These are phyloP conservation scores for Rhodophaea formosa DNA, from an alignment of 2,888 invertebrate genomes.

Conservation along the genomic window DNA sequence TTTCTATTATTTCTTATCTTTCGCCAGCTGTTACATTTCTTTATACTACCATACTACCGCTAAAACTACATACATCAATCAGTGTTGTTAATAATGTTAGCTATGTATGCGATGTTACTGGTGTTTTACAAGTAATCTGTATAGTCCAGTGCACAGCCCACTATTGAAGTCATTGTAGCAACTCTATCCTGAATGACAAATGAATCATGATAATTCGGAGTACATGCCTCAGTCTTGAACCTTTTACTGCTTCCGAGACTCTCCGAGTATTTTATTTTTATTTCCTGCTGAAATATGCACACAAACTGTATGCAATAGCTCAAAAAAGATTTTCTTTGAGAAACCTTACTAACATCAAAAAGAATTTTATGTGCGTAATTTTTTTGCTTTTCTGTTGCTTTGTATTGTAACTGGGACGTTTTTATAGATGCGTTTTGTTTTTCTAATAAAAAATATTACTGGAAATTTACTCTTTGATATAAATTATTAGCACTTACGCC, in stretches of 20 bases:
- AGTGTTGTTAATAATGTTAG: too few species aligned
- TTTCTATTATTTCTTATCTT: too few species aligned
- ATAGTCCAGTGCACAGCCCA: neutral
- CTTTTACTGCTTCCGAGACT: neutral
- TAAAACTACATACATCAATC: too few species aligned
- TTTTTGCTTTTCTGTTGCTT: neutral
- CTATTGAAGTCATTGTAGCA: neutral
- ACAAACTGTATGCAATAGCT: neutral
- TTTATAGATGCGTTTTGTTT: too few species aligned
- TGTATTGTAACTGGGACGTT: neutral
- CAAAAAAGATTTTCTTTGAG: neutral
- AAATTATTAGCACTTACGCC: too few species aligned
- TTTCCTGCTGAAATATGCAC: constrained; percentile 1
- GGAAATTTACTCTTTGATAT: too few species aligned
- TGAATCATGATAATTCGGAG: neutral
- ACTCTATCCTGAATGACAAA: constrained; percentile 2
- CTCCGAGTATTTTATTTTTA: neutral
- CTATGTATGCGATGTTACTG: too few species aligned
- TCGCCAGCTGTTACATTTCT: too few species aligned
- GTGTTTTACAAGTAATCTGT: too few species aligned
- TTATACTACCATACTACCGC: too few species aligned
- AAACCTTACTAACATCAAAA: neutral
- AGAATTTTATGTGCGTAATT: neutral
- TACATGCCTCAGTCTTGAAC: neutral
- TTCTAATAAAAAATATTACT: too few species aligned